Percentiles rank a stretch among this genome's conserved stretches.
phyloP scores from a whole-genome alignment of 2,888 invertebrate genomes.

The Drosophila diplacantha region DNA sequence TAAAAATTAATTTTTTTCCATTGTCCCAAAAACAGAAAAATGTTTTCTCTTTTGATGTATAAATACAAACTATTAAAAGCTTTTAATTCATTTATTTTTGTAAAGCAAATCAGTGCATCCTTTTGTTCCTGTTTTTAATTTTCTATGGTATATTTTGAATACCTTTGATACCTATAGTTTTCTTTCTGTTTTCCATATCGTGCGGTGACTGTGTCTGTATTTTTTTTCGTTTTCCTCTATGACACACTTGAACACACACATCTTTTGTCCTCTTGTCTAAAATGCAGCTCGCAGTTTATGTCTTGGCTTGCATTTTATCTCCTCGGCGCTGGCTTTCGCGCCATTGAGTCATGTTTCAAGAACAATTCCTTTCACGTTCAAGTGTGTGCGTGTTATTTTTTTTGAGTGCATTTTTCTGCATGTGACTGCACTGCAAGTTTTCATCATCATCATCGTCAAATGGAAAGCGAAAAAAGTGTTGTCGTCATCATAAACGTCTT shows the following conservation, averaged over 20 bases:
- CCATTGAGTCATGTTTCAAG: slow-evolving; percentile 63
- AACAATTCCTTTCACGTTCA: slow-evolving; percentile 59
- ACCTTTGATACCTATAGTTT: background rate
- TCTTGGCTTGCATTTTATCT: slow-evolving; percentile 25
- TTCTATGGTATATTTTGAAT: background rate
- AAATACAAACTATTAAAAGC: too few species aligned
- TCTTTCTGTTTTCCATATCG: background rate
- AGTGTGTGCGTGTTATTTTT: slow-evolving; percentile 14
- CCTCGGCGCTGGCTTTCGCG: slow-evolving; percentile 31
- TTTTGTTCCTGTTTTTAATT: too few species aligned
- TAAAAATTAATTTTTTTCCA: too few species aligned
- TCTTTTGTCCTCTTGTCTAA: slow-evolving; percentile 38
- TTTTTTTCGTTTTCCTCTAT: slow-evolving; percentile 2
- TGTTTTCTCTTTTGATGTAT: too few species aligned
- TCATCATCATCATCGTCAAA: slow-evolving; percentile 36
- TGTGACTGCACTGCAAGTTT: slow-evolving; percentile 49
- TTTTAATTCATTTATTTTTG: too few species aligned
- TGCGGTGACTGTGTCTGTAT: background rate
- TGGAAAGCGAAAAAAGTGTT: slow-evolving; percentile 29
- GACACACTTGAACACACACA: slow-evolving; percentile 28
- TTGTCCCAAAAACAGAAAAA: too few species aligned
- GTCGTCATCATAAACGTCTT: slow-evolving; percentile 60
- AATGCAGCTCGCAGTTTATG: slow-evolving; percentile 55
- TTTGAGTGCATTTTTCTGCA: slow-evolving; percentile 24
- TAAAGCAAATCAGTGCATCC: too few species aligned